These are phyloP conservation scores for Nasonia vitripennis DNA, from an alignment of 1,140 invertebrate species.

Conservation along the genomic window DNA sequence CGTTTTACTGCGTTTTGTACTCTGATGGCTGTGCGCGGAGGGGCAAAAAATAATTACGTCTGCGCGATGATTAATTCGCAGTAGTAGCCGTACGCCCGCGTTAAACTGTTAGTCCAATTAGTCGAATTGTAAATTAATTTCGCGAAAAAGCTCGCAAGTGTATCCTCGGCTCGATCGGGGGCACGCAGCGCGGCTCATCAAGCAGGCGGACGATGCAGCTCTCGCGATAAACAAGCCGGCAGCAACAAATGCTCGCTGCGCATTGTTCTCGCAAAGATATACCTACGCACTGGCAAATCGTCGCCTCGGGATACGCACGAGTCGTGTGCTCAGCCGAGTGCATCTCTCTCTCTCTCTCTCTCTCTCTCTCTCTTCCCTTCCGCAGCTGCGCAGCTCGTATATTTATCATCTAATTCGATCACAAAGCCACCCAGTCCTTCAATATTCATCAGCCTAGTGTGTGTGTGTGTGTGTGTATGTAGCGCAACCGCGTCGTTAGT, in stretches of 20 bases:
- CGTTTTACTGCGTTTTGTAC: background rate
- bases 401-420: constrained; percentile 38
- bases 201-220: background rate
- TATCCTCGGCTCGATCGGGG: too few relatives aligned
- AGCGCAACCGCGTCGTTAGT: background rate
- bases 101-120: background rate
- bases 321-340: background rate
- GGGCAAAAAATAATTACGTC: background rate
- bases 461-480: too few relatives aligned
- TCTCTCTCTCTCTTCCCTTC: background rate
- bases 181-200: too few relatives aligned
- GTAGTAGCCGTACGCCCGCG: too few relatives aligned
- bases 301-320: constrained; percentile 6
- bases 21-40: too few relatives aligned
- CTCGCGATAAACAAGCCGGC: background rate
- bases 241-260: constrained; percentile 3
- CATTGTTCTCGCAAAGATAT: background rate
- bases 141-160: too few relatives aligned
- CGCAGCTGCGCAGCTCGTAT: background rate
- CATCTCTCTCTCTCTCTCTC: background rate
- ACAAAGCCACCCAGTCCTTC: constrained; percentile 22
- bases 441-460: constrained; percentile 21
- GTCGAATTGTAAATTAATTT: too few relatives aligned
- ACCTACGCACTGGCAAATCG: constrained; percentile 15
- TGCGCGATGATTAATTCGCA: background rate